phyloP scores from a whole-genome alignment of 23 tunicate genomes.

The Styela clava region DNA sequence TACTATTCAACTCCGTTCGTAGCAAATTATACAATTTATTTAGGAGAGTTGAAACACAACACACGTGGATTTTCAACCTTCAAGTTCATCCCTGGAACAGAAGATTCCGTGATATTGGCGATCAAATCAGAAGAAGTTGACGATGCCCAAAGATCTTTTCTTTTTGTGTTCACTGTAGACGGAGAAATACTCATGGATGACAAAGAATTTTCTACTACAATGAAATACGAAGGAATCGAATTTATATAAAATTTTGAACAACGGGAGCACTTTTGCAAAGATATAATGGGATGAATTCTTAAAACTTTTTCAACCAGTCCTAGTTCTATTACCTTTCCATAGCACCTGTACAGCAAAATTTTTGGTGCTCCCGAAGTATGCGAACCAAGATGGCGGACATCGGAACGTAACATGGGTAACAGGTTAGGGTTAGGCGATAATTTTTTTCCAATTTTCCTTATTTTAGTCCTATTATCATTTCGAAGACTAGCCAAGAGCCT shows the following conservation, averaged over 20 bases:
- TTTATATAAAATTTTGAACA: slow-evolving; percentile 40
- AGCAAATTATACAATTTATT: no score
- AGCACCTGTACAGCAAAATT: no score
- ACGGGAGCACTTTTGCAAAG: no score
- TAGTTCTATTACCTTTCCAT: not conserved
- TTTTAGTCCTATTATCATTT: no score
- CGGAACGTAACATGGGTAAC: no score
- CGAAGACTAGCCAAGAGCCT: no score
- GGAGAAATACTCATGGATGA: slow-evolving; percentile 76
- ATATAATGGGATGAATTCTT: no score
- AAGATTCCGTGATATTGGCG: slow-evolving; percentile 80
- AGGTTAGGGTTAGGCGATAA: no score
- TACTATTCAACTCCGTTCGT: no score
- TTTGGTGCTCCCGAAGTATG: no score
- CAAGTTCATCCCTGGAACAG: slow-evolving; percentile 85
- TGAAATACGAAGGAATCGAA: slow-evolving; percentile 88
- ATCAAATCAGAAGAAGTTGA: slow-evolving; percentile 87
- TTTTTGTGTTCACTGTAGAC: slow-evolving; percentile 71
- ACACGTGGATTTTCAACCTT: slow-evolving; percentile 95
- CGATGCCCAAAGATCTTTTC: slow-evolving; percentile 62
- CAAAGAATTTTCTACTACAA: slow-evolving; percentile 36
- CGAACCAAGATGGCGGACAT: no score
- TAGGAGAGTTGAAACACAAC: slow-evolving; percentile 49
- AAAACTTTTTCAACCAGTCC: not conserved
- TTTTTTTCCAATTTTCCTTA: no score